Evolutionary conservation across 1,140 invertebrate species (phyloP), one percentile per base, ranked within the genome.

Genomic region (Drosophila biarmipes): DNA sequence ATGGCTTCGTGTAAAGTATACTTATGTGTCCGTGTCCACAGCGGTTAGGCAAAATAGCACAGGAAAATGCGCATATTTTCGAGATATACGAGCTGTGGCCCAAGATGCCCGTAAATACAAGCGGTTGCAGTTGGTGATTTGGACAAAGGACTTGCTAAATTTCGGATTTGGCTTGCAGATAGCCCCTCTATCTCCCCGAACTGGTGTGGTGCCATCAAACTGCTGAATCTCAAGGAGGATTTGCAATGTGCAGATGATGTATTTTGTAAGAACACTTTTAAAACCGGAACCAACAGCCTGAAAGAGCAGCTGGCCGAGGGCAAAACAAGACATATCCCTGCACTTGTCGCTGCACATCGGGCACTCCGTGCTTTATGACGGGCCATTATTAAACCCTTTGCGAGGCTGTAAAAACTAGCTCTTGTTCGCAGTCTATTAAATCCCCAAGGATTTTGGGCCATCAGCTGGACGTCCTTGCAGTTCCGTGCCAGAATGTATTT

Each of bases 41-140:
- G n/a, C 31, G 19, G 10, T 15, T 37, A n/a, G 15, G 12, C 48
- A n/a, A 35, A 31, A 42, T 15, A 43, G 27, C 29, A 45, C 45
- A 4, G 29, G n/a, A 59, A 63, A 34, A 59, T 63, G 59, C 54
- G 59, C 59, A 63, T 59, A 63, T 43, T 59, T 59, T 31, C 17
- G 12, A n/a, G 37, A 43, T 34, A 59, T 17, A 63, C 27, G 54
- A 59, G 53, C 54, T 62, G 52, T 21, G 38, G 54, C 1, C 52
- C 40, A 21, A 17, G 52, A 42, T 34, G 11, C 17, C 38, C n/a
- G 42, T 63, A 43, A 59, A 59, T 43, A 43, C 38, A 63, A 63
- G 59, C 54, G 54, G 54, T 63, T 63, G 54, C 59, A 59, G 59
- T 58, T 58, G 11, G 11, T 34, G 54, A 59, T 24, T 31, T n/a